Evolutionary conservation across 2,113 vertebrate genomes (phyloP), one percentile per base, ranked within the genome.

Genomic region (Astatotilapia flaviijosephi): DNA sequence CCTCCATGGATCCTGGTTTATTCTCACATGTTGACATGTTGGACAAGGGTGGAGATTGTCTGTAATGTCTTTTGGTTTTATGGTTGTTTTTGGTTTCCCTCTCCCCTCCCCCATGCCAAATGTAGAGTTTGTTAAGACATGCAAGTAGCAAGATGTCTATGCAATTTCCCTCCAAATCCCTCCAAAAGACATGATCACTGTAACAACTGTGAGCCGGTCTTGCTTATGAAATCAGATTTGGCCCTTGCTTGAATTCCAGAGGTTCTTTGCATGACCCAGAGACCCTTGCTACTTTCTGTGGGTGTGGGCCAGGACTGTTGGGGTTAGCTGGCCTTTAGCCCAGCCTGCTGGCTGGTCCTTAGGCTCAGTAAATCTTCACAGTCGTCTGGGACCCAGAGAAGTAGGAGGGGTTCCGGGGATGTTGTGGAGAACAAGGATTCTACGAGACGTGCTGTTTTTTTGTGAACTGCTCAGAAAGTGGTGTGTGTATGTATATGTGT

Each of bases 91-190:
- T 75, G 84, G 40, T 86, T 55, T 70, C 79, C 45, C 80, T 47
- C 26, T 12, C 40, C 35, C 82, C 56, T 81, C 85, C 54, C 17
- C 80, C 79, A 93, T 95, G 94, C 95, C 96, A 96, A 95, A 96
- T 96, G 89, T 95, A 94, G 88, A 92, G 91, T 94, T 95, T 92
- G 82, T 94, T 65, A 94, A 95, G 91, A 94, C 92, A 92, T 93
- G 91, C 92, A 93, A 95, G 93, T 95, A 96, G 93, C 93, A 95
- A 92, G 93, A 94, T 89, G 95, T 96, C 96, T 96, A 96, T 97
- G 96, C 96, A 97, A 95, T 91, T 86, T 89, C 88, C 90, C 91
- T 90, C 91, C 88, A 88, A 86, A 35, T 84, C 79, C 85, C 81
- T 90, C 88, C 51, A 21, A 85, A 85, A 79, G 82, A 87, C 85